Percentiles rank a stretch among this genome's conserved stretches.
Conservation (phyloP, 2,888 invertebrate species). For the Torymus aiolomorphi region DNA sequence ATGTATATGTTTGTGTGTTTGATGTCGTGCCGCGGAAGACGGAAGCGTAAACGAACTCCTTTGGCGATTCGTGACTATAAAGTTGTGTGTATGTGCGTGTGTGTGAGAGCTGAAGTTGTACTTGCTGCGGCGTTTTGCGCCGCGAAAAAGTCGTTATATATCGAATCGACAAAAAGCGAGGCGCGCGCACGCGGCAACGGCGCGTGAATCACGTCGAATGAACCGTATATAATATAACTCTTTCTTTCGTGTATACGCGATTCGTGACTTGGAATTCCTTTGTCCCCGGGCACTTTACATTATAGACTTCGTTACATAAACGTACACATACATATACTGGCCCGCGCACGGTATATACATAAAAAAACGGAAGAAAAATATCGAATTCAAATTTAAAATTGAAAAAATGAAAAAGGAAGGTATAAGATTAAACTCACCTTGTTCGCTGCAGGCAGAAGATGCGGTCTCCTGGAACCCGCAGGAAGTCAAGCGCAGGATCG, state of each 20-base stretch:
- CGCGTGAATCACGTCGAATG: constrained; percentile 2
- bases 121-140: too few species aligned
- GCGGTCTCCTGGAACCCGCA: constrained; percentile 47
- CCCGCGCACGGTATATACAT: too few species aligned
- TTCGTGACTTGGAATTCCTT: constrained; percentile 36
- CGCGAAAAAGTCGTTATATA: not conserved
- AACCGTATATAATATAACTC: too few species aligned
- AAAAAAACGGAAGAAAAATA: too few species aligned
- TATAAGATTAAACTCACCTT: constrained; percentile 37
- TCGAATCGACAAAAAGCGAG: constrained; percentile 1
- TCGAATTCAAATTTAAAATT: too few species aligned
- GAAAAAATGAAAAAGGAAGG: not conserved
- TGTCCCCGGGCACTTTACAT: not conserved
- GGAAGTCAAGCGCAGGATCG: constrained; percentile 66
- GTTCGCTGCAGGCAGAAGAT: constrained; percentile 44
- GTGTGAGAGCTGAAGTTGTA: too few species aligned
- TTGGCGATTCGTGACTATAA: too few species aligned
- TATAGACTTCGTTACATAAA: too few species aligned
- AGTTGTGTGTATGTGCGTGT: not conserved
- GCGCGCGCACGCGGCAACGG: not conserved
- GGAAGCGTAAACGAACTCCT: too few species aligned
- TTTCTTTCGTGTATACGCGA: not conserved
- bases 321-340: too few species aligned
- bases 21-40: not conserved
- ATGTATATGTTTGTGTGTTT: too few species aligned